Conservation (phyloP, 2,888 invertebrate genomes). For the Lasioglossum marginatum region DNA sequence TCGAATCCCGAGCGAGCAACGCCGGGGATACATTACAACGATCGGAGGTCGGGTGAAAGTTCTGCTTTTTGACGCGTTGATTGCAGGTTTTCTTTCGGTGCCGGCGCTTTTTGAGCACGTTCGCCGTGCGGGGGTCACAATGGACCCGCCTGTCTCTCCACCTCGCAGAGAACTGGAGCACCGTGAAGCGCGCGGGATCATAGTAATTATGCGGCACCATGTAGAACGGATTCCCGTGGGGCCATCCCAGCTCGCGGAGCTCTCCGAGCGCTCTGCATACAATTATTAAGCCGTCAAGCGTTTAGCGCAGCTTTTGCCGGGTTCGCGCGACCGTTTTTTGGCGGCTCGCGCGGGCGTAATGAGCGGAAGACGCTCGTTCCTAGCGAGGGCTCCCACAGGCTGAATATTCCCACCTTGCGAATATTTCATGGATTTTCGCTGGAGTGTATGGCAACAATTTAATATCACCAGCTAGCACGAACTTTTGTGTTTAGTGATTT, state of each 20-base stretch:
- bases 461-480: background rate
- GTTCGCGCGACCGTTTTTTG: conserved; percentile 34
- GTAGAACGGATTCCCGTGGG: conserved; percentile 76
- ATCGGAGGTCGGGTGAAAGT: conserved; percentile 73
- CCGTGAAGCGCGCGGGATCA: conserved; percentile 75
- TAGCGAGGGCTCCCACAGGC: background rate
- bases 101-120: conserved; percentile 64
- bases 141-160: conserved; percentile 62
- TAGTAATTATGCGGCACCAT: conserved; percentile 78
- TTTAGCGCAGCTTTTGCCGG: conserved; percentile 60
- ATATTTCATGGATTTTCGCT: background rate
- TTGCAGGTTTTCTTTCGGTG: conserved; percentile 76
- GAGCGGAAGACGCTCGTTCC: conserved; percentile 1
- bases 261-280: conserved; percentile 40
- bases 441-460: background rate
- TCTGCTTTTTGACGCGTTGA: conserved; percentile 76
- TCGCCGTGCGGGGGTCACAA: conserved; percentile 66
- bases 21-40: conserved; percentile 41
- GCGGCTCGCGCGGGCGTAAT: background rate
- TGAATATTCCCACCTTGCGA: background rate
- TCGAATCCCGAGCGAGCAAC: conserved; percentile 41
- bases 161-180: conserved; percentile 77
- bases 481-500: background rate
- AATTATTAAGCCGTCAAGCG: conserved; percentile 77
- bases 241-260: conserved; percentile 55